phyloP scores from a whole-genome alignment of 2,888 invertebrate genomes.

The Halictus ligatus region DNA sequence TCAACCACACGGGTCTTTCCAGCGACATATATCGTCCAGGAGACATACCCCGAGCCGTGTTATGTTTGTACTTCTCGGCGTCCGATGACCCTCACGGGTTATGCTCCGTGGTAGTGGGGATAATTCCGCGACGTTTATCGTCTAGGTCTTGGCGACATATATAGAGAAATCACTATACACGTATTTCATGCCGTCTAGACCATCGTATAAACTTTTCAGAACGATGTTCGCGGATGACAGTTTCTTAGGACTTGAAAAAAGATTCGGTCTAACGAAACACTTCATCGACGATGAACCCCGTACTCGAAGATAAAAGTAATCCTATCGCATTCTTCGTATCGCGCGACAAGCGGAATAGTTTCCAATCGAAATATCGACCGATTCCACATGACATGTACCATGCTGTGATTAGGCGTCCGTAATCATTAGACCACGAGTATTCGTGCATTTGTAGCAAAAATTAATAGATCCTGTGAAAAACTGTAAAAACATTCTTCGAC shows the following conservation, averaged over 20 bases:
- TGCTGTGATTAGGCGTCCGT: not conserved
- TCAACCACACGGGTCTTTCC: no score
- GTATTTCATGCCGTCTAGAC: no score
- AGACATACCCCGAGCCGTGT: no score
- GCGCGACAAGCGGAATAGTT: not conserved
- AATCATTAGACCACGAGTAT: not conserved
- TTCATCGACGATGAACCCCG: not conserved
- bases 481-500: no score
- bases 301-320: not conserved
- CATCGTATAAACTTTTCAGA: not conserved
- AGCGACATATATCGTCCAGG: no score
- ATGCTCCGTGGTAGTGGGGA: no score
- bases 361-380: constrained; percentile 18
- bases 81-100: no score
- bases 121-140: no score
- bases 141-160: no score
- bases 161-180: no score
- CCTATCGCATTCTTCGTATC: not conserved
- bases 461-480: no score
- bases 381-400: not conserved
- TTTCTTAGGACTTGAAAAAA: not conserved
- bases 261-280: not conserved
- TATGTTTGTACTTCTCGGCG: no score
- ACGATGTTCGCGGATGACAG: not conserved
- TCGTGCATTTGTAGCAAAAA: not conserved